Evolutionary conservation across 2,113 vertebrate species (phyloP).

Genomic region (Xerus inauris): DNA sequence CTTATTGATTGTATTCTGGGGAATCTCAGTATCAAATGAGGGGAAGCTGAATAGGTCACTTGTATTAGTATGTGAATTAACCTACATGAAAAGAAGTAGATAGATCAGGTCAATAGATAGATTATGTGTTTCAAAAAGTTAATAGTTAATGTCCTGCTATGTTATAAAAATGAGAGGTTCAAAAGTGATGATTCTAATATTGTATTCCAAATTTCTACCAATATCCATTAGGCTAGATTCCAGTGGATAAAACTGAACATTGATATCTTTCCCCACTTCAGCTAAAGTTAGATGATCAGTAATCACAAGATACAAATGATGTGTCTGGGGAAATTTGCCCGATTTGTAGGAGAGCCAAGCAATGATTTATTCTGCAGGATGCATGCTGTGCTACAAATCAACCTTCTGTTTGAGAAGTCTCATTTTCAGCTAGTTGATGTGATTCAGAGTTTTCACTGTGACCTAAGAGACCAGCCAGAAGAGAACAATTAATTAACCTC

Average conservation of each 20-base stretch:
- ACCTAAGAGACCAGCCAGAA: constrained; percentile 57
- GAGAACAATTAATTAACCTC: constrained; percentile 66
- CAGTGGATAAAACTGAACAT: constrained; percentile 15
- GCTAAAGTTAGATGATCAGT: constrained; percentile 56
- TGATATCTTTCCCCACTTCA: constrained; percentile 35
- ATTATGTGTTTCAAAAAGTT: constrained; percentile 1
- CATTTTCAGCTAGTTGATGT: constrained; percentile 60
- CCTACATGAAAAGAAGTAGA: not conserved
- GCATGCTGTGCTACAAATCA: constrained; percentile 70
- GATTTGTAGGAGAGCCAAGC: constrained; percentile 51
- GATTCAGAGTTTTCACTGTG: constrained; percentile 63
- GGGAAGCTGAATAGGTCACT: not conserved
- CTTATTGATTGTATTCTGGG: not conserved
- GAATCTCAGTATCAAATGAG: not conserved
- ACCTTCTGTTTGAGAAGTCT: constrained; percentile 58
- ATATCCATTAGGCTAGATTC: constrained; percentile 24
- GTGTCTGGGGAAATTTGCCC: constrained; percentile 72
- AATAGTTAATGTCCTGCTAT: constrained; percentile 23
- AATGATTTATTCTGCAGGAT: constrained; percentile 71
- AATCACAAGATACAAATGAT: constrained; percentile 77
- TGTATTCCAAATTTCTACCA: not conserved
- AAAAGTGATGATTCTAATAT: constrained; percentile 39
- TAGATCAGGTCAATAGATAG: not conserved
- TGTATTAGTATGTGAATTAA: constrained; percentile 18
- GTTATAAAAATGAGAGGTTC: constrained; percentile 33